Evolutionary conservation across 2,888 invertebrate genomes (phyloP), one percentile per base, ranked within the genome.

Genomic region (Augiades crinisus): DNA sequence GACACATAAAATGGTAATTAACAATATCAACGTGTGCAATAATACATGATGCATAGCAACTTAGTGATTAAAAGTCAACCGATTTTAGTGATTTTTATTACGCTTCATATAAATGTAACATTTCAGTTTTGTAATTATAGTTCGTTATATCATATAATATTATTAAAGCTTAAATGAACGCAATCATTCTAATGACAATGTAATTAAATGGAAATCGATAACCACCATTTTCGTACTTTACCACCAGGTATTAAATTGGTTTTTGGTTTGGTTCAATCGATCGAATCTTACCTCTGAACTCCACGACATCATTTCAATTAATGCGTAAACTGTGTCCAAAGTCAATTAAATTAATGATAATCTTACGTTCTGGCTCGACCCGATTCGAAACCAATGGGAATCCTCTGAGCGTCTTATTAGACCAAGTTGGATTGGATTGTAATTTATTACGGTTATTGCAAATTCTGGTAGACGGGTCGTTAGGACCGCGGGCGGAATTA

Each of bases 361-460:
- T 70, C 70, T 65, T 63, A 68, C 67, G 65, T 66, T 65, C 65
- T 65, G 64, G 57, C 58, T 59, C 53, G 59, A 53, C 55, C 57
- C 56, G 47, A 44, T 22, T 33, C 24, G 46, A 58, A 54, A 59
- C 60, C 65, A 71, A 57, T 62, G 68, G 38, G 67, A 70, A 75
- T 70, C 67, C 71, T 67, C 67, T 58, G 67, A 65, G 65, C 68
- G 65, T 75, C 79, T 77, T 78, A 78, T 77, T 79, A 74, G 69
- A 75, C 63, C 67, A 80, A 82, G 63, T 82, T 79, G 78, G 73
- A 81, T 81, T 79, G 77, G 74, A 63, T 77, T 59, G 75, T 80
- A 76, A 82, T 84, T 84, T 84, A 83, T 84, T 75, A 75, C 65
- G 69, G 79, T 75, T 77, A 78, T 75, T 72, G 70, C 70, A 71